Conservation (phyloP, 1,140 invertebrate genomes). For the Zophobas morio region DNA sequence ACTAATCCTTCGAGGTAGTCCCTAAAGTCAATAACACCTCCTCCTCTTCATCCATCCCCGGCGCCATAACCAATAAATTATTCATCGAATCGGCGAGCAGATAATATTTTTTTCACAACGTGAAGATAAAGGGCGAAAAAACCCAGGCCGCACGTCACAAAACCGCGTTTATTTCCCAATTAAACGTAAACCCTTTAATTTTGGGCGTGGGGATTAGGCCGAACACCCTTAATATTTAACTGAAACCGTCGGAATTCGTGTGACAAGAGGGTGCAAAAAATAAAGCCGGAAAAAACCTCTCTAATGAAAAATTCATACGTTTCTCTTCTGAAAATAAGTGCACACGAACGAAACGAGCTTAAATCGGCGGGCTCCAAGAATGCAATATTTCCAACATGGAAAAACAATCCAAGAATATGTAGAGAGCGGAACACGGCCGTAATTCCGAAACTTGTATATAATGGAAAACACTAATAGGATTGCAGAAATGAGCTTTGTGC, state of each 20-base stretch:
- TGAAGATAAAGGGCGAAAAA: neutral
- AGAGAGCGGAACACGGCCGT: constrained; percentile 11
- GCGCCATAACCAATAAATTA: too few relatives aligned
- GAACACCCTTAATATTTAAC: constrained; percentile 18
- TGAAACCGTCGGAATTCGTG: constrained; percentile 12
- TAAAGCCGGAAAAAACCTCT: constrained; percentile 1
- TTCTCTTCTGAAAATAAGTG: constrained; percentile 37
- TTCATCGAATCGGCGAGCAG: too few relatives aligned
- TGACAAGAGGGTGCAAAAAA: constrained; percentile 15
- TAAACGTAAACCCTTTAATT: constrained; percentile 30
- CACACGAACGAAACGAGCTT: constrained; percentile 25
- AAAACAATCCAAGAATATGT: constrained; percentile 33
- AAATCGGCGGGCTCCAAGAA: neutral
- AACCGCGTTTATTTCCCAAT: constrained; percentile 17
- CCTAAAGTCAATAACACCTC: too few relatives aligned
- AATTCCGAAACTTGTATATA: constrained; percentile 30
- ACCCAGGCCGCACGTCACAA: neutral
- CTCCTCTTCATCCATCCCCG: too few relatives aligned
- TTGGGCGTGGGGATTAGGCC: constrained; percentile 2
- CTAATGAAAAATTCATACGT: constrained; percentile 47
- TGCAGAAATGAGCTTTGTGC: constrained; percentile 38
- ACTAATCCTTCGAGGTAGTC: too few relatives aligned
- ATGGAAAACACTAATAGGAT: constrained; percentile 39
- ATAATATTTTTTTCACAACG: too few relatives aligned
- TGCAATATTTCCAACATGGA: constrained; percentile 18